Evolutionary conservation across 2,888 invertebrate species (phyloP).

Genomic region (Loripinus fragilis): DNA sequence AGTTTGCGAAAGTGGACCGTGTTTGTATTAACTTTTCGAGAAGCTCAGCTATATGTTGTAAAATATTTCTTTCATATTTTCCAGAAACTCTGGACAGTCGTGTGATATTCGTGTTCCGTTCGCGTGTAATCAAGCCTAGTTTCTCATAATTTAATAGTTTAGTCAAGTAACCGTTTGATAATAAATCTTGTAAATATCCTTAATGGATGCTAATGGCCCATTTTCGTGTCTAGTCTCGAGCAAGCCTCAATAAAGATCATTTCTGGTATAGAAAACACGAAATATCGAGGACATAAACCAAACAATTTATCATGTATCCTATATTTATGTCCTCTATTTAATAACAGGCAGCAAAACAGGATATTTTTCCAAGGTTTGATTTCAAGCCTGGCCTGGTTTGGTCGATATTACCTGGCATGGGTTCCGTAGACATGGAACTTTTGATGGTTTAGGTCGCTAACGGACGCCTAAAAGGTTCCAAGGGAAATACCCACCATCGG

Average conservation of each 20-base stretch:
- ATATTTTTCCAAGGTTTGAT: too few species aligned
- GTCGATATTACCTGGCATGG: too few species aligned
- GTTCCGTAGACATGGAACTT: too few species aligned
- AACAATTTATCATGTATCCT: constrained; percentile 12
- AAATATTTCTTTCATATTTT: too few species aligned
- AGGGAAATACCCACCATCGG: too few species aligned
- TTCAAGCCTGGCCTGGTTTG: too few species aligned
- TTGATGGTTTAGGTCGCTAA: too few species aligned
- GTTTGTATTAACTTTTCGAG: too few species aligned
- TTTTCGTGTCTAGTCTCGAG: neutral
- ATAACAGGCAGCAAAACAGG: constrained; percentile 18
- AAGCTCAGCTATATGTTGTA: too few species aligned
- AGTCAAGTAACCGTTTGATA: constrained; percentile 5
- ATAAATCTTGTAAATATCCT: constrained; percentile 6
- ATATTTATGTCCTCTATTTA: constrained; percentile 14
- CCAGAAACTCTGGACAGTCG: too few species aligned
- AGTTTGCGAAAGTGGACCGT: too few species aligned
- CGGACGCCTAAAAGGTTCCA: too few species aligned
- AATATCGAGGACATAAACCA: constrained; percentile 13
- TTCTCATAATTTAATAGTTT: constrained; percentile 7
- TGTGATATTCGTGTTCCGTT: neutral
- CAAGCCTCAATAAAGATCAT: constrained; percentile 4
- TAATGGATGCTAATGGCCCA: constrained; percentile 9
- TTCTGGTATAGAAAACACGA: constrained; percentile 9
- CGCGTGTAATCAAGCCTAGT: neutral